Evolutionary conservation across 2,113 vertebrate species (phyloP).

Genomic region (Macroglossus sobrinus): DNA sequence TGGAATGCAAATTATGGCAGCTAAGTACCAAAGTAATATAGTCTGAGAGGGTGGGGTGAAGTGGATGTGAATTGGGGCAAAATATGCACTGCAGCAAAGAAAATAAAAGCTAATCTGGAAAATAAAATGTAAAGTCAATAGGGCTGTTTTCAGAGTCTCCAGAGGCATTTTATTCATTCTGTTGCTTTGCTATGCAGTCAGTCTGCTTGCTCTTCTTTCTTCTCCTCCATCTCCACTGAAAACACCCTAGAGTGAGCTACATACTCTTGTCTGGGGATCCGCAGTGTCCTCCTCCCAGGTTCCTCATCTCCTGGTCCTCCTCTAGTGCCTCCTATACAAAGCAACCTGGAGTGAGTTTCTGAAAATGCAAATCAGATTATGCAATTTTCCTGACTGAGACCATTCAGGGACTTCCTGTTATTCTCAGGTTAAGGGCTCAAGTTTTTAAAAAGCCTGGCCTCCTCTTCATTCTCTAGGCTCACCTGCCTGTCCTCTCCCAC

Average conservation of each 20-base stretch:
- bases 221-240: not conserved
- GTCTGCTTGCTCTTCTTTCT: not conserved
- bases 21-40: not conserved
- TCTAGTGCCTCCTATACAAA: not conserved
- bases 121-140: conserved; percentile 15
- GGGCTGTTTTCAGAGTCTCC: not conserved
- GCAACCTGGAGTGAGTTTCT: not conserved
- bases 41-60: not conserved
- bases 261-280: not conserved
- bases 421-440: not conserved
- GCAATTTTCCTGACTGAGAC: not conserved
- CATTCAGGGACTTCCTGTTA: not conserved
- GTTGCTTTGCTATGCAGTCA: not conserved
- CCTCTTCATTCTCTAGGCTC: not conserved
- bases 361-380: not conserved
- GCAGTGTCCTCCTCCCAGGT: not conserved
- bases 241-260: no score
- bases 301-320: not conserved
- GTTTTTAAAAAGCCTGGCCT: not conserved
- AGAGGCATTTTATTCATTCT: not conserved
- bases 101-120: conserved; percentile 22
- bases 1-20: not conserved
- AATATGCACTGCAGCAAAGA: not conserved
- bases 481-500: no score
- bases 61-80: not conserved